These are phyloP conservation scores for Sinohyriopsis cumingii DNA, from an alignment of 2,888 invertebrate species.

Conservation along the genomic window DNA sequence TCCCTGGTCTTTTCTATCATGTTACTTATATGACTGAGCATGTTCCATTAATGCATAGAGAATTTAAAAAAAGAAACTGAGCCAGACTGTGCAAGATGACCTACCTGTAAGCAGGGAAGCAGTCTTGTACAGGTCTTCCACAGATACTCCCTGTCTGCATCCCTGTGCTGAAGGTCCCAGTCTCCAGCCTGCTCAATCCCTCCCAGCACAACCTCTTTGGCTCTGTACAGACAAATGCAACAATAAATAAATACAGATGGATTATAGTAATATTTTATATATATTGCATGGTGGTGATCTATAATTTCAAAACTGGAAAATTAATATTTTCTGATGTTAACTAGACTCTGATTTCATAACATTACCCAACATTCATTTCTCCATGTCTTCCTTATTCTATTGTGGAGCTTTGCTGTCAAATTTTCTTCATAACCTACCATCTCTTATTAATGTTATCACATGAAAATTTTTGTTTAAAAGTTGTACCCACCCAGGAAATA, in stretches of 20 bases:
- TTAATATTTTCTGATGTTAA: too few relatives aligned
- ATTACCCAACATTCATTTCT: too few relatives aligned
- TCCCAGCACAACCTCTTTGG: slow-evolving; percentile 31
- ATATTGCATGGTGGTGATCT: background rate
- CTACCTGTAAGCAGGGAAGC: slow-evolving; percentile 33
- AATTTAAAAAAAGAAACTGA: too few relatives aligned
- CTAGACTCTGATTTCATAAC: too few relatives aligned
- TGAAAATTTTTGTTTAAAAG: too few relatives aligned
- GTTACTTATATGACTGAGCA: too few relatives aligned
- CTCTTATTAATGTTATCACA: too few relatives aligned
- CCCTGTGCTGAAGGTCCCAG: slow-evolving; percentile 21
- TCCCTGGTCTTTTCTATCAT: too few relatives aligned
- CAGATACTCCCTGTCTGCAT: slow-evolving; percentile 22
- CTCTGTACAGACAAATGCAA: slow-evolving; percentile 9
- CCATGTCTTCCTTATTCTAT: too few relatives aligned
- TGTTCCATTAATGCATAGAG: too few relatives aligned
- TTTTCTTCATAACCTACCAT: too few relatives aligned
- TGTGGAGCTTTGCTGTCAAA: too few relatives aligned
- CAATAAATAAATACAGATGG: background rate
- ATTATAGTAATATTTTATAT: background rate
- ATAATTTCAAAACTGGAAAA: background rate
- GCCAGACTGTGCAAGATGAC: background rate
- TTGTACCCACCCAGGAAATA: slow-evolving; percentile 3
- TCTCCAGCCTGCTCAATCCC: slow-evolving; percentile 26
- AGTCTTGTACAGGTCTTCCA: slow-evolving; percentile 28